These are phyloP conservation scores for Parauchenoglanis ngamensis DNA, from an alignment of 2,797 vertebrate genomes.

Conservation along the genomic window DNA sequence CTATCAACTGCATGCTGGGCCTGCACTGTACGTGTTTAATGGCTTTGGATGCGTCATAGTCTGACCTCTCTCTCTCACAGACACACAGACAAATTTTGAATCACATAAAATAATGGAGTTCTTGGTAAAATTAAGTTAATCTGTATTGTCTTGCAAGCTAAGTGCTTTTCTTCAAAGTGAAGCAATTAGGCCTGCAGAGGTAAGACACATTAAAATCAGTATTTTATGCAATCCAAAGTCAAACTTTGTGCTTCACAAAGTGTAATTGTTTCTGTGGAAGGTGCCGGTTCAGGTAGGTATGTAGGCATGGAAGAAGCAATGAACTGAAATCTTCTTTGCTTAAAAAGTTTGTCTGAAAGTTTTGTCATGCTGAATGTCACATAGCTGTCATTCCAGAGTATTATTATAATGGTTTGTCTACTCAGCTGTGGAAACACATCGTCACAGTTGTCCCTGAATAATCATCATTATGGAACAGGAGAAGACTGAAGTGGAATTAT, in stretches of 20 bases:
- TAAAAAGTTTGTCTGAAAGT: slow-evolving; percentile 25
- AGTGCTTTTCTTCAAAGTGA: slow-evolving; percentile 31
- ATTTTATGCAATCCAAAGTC: slow-evolving; percentile 17
- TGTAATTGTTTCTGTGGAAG: neutral
- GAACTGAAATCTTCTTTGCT: neutral
- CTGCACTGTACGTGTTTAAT: slow-evolving; percentile 33
- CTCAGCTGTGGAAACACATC: slow-evolving; percentile 10
- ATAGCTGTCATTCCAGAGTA: slow-evolving; percentile 35
- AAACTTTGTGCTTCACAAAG: neutral
- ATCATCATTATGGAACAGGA: slow-evolving; percentile 36
- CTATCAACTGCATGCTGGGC: slow-evolving; percentile 38
- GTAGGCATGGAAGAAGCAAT: neutral
- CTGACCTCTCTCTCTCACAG: neutral
- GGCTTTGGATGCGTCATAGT: slow-evolving; percentile 32
- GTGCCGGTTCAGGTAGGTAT: neutral
- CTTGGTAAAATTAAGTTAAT: slow-evolving; percentile 33
- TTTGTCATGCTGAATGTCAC: slow-evolving; percentile 38
- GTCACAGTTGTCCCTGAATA: slow-evolving; percentile 7
- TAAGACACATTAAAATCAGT: slow-evolving; percentile 8
- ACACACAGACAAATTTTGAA: slow-evolving; percentile 23
- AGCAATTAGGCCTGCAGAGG: slow-evolving; percentile 31
- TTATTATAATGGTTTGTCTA: slow-evolving; percentile 41
- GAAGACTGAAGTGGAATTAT: neutral
- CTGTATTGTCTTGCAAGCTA: slow-evolving; percentile 20
- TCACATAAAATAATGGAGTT: slow-evolving; percentile 32